Base-by-base conservation (phyloP, 2,113 vertebrate genomes). In the Myxocyprinus asiaticus region DNA sequence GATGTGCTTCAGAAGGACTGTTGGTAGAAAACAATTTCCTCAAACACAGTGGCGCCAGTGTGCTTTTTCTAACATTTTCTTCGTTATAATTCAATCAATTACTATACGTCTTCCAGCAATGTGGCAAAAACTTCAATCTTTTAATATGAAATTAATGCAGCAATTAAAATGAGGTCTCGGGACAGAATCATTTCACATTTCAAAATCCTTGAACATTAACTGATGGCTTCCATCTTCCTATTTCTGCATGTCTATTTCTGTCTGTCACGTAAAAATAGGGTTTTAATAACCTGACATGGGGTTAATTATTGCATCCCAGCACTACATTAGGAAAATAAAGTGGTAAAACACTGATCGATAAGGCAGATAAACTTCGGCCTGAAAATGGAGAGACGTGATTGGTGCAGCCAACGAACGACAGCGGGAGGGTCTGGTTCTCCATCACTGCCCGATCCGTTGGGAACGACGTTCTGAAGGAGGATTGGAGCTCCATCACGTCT, bases 231-330 rank as follows among this genome's bases (percentile, higher is more conserved):
- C 77, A 86, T 88, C 88, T 86, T 88, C 85, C 89, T 88, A 91
- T 90, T 91, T 90, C 89, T 88, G 87, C 86, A 53, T 33, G 22
- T 90, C 91, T 93, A 93, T 92, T 93, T 92, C 88, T 64, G 91
- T 92, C 91, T 90, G 90, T 92, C 91, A 89, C 84, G 80, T 93
- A 91, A 93, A 92, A 91, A 92, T 92, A 90, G 92, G 89, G 87
- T 91, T 91, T 93, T 92, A 91, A 92, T 88, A 91, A 91, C 89
- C 91, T 88, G 78, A 86, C 85, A 72, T 48, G 79, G 84, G 76
- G 69, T 92, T 92, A 89, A 93, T 91, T 89, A 91, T 91, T 89
- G 88, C 81, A 87, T 88, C 86, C 87, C 82, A 82, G 85, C 72
- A 83, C 81, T 74, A 83, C 85, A 91, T 92, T 88, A 93, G 88